Base-by-base conservation (phyloP, 2,113 vertebrate species). In the Centropristis striata region DNA sequence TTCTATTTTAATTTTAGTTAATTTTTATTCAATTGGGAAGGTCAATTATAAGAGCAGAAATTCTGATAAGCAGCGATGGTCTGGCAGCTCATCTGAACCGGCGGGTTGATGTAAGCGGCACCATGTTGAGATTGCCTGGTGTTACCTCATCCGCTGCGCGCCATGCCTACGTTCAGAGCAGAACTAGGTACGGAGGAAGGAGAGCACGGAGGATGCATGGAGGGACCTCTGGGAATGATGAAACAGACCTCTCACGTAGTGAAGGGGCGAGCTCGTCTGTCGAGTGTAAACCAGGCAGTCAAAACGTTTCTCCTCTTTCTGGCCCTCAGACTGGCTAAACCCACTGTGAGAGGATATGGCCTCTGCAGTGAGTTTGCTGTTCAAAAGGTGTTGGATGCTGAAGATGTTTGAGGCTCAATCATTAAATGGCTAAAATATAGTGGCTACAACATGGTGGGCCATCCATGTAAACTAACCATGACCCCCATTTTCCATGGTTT, bases 121-220 rank as follows among this genome's bases (percentile, higher is more conserved):
- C 78, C 78, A 55, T 71, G 64, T 47, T 51, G 83, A 63, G 85
- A 88, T 93, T 93, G 75, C 91, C 86, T 27, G 82, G 67, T 68
- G 85, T 93, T 93, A 89, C 92, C 88, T 92, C 92, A 93, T 90
- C 86, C 73, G 10, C 74, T 7, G 51, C 41, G 59, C 80, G 28
- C 67, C 73, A 47, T 54, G 83, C 84, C 75, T 25, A 16, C 41
- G 53, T 71, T 85, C 67, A 68, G 77, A 90, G 72, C 76, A 71
- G 72, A 78, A 66, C 69, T 81, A 90, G 91, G 90, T 90, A 76
- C 46, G 71, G 78, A 90, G 80, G 85, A 76, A 84, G 88, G 78
- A 83, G 75, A 84, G 76, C 72, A 36, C 12, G 59, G 58, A 75
- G 81, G 85, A 85, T 37, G 73, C 72, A 74, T 2, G 32, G 66